Percentiles rank a stretch among this genome's conserved stretches.
Evolutionary conservation across 23 tunicate genomes (phyloP).

Genomic region (Clavelina lepadiformis): DNA sequence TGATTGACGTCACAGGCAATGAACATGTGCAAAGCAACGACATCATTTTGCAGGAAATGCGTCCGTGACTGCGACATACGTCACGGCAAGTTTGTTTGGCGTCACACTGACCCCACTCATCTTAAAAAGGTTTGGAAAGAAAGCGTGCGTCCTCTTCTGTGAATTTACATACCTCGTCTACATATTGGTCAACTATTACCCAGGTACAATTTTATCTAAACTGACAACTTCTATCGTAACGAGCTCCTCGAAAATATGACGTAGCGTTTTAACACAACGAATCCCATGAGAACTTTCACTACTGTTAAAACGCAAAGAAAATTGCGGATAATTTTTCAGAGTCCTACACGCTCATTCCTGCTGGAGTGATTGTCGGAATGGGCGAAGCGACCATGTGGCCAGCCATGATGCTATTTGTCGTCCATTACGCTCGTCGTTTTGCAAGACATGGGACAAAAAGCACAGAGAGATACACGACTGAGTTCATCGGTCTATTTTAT

Average conservation of each 20-base stretch:
- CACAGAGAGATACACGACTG: conserved; percentile 13
- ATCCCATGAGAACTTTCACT: too few species aligned
- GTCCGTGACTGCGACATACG: conserved; percentile 32
- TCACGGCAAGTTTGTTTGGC: conserved; percentile 33
- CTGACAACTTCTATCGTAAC: too few species aligned
- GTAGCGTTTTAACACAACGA: too few species aligned
- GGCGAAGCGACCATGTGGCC: conserved; percentile 87
- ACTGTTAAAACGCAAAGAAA: too few species aligned
- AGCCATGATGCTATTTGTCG: conserved; percentile 36
- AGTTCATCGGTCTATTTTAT: conserved; percentile 40
- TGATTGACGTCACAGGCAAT: too few species aligned
- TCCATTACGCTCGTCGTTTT: conserved; percentile 40
- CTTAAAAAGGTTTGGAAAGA: conserved; percentile 26
- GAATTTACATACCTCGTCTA: conserved; percentile 33
- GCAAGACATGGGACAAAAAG: conserved; percentile 16
- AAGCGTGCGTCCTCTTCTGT: conserved; percentile 23
- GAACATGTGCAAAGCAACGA: too few species aligned
- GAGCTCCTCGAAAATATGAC: too few species aligned
- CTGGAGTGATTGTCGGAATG: conserved; percentile 50
- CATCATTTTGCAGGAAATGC: conserved; percentile 37
- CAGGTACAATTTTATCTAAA: too few species aligned
- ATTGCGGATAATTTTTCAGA: conserved; percentile 49
- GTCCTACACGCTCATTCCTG: conserved; percentile 58
- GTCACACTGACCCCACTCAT: conserved; percentile 41
- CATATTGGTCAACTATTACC: conserved; percentile 36